Evolutionary conservation across 2,113 vertebrate genomes (phyloP), one percentile per base, ranked within the genome.

Genomic region (Aramus guarauna): DNA sequence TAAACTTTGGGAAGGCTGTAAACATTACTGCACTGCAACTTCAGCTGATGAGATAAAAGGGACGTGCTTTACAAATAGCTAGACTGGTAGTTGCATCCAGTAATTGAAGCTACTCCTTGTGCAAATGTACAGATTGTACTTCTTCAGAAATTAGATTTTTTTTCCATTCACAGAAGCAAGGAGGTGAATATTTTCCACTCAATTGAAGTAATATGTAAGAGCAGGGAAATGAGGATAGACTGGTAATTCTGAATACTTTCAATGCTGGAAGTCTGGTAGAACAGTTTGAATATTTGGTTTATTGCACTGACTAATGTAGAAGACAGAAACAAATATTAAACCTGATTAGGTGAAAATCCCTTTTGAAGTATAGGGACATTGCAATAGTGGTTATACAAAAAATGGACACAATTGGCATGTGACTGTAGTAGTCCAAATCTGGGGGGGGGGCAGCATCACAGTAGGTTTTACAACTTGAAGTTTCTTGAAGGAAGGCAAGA

Each of bases 11-110:
- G 55, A 92, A 77, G 85, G 50, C 50, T n/a, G 55, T 91, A 87
- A 94, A 60, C 29, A 50, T 91, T 73, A 43, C 74, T 88, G 55
- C 67, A 64, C 21, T 62, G 27, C 34, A 60, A 36, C 55, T 79
- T 92, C 59, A 92, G 41, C 45, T 85, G 82, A 56, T 86, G 75
- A 95, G 75, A 88, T 83, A 88, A 92, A 94, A 12, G 75, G 41
- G n/a, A 66, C 1, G 8, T 58, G 24, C 66, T 92, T 92, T 90
- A 53, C 63, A 84, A 90, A 86, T 37, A 90, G 17, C 52, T 74
- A 55, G 34, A 66, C 62, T 59, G 37, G 34, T 64, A 71, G 47
- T 39, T 20, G 15, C 26, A 36, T 47, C 43, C 34, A 43, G 29
- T 63, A 78, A 50, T 55, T 76, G 79, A 94, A 96, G 71, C 23